Percentiles rank a stretch among this genome's conserved stretches.
Conservation (phyloP, 2,797 vertebrate species). For the Myripristis jacobus region DNA sequence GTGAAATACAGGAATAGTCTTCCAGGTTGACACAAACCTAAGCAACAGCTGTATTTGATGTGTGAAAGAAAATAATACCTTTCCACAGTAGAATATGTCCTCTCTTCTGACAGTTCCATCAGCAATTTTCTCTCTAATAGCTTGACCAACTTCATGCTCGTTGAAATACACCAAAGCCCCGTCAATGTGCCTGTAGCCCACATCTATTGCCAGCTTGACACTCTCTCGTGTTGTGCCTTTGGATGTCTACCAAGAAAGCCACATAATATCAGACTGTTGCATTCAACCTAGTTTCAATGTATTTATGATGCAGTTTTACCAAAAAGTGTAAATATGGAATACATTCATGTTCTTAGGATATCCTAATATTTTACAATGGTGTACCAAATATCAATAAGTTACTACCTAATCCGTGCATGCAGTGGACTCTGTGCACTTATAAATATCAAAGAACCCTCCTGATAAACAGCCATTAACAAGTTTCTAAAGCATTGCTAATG, state of each 20-base stretch:
- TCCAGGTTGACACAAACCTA: too few species aligned
- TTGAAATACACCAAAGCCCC: constrained; percentile 92
- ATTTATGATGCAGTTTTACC: neutral
- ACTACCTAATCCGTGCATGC: too few species aligned
- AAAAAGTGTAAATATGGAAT: neutral
- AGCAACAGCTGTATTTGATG: neutral
- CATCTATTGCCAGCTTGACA: constrained; percentile 90
- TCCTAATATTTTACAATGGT: neutral
- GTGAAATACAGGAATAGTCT: too few species aligned
- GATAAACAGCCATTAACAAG: neutral
- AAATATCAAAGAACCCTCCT: too few species aligned
- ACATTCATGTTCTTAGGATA: neutral
- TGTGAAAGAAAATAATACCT: constrained; percentile 77
- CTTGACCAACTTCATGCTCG: constrained; percentile 92
- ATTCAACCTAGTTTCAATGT: neutral
- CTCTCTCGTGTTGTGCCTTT: constrained; percentile 82
- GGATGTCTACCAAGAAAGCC: constrained; percentile 80
- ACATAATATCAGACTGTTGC: constrained; percentile 10
- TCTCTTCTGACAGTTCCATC: constrained; percentile 90
- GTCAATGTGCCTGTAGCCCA: constrained; percentile 92
- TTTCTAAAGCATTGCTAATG: neutral
- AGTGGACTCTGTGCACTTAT: too few species aligned
- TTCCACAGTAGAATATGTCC: constrained; percentile 96
- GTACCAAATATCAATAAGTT: neutral
- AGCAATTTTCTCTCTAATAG: constrained; percentile 91